phyloP scores from a whole-genome alignment of 2,113 vertebrate species.

The Pipa parva region DNA sequence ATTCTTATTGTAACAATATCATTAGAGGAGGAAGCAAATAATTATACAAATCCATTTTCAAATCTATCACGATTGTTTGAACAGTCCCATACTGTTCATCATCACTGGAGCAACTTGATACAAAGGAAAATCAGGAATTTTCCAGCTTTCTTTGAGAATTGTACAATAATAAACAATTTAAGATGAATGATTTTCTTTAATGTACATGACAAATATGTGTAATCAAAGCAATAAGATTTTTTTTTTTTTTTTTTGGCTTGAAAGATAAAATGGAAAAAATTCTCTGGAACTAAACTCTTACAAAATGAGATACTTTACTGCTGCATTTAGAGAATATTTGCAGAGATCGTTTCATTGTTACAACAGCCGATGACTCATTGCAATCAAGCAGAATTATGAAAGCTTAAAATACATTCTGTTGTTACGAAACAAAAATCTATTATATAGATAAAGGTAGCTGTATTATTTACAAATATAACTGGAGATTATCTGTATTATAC shows the following conservation, averaged over 20 bases:
- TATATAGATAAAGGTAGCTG: not conserved
- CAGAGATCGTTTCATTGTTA: constrained; percentile 31
- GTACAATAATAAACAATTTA: constrained; percentile 14
- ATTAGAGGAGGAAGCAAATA: constrained; percentile 9
- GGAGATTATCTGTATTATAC: not conserved
- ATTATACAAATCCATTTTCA: constrained; percentile 23
- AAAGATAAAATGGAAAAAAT: constrained; percentile 26
- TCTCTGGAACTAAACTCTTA: constrained; percentile 18
- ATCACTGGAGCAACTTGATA: constrained; percentile 18
- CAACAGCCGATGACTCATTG: constrained; percentile 27
- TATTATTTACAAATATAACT: not conserved
- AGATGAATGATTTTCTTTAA: constrained; percentile 31
- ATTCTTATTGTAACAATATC: constrained; percentile 1
- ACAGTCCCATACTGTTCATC: constrained; percentile 18
- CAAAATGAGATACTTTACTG: constrained; percentile 25
- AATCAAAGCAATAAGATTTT: constrained; percentile 33
- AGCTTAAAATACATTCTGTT: constrained; percentile 8
- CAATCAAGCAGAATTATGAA: constrained; percentile 9
- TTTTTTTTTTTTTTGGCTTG: constrained; percentile 3
- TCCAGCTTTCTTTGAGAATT: constrained; percentile 9
- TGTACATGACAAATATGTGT: constrained; percentile 17
- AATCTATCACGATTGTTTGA: constrained; percentile 1
- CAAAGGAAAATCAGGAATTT: constrained; percentile 19
- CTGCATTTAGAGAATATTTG: constrained; percentile 28
- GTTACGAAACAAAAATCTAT: constrained; percentile 5